These are phyloP conservation scores for Amphimedon queenslandica DNA, from an alignment of 37 sponge, comb jelly and placozoan species.

Conservation along the genomic window DNA sequence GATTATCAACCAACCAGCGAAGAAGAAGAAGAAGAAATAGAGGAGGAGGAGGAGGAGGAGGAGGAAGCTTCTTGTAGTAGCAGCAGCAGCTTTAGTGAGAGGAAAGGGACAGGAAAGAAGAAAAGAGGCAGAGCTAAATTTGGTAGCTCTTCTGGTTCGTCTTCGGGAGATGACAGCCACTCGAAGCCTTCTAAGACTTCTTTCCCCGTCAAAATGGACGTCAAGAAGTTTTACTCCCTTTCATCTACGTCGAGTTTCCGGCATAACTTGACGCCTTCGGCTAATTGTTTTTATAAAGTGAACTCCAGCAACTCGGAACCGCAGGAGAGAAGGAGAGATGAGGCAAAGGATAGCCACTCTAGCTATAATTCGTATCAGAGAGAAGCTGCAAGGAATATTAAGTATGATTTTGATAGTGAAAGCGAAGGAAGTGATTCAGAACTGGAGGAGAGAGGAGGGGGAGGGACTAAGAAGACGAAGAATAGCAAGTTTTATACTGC, in stretches of 20 bases:
- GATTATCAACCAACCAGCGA: neutral
- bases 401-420: neutral
- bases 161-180: neutral
- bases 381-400: conserved; percentile 3
- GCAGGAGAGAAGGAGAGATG: too few relatives aligned
- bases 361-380: too few relatives aligned
- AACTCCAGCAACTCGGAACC: too few relatives aligned
- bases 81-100: neutral
- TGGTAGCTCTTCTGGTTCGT: neutral
- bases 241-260: neutral
- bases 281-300: conserved; percentile 1
- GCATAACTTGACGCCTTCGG: neutral
- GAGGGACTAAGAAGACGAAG: too few relatives aligned
- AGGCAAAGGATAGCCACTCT: neutral
- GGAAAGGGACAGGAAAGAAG: neutral
- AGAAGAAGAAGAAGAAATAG: neutral
- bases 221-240: neutral
- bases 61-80: too few relatives aligned
- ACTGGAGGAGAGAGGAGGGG: neutral
- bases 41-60: neutral
- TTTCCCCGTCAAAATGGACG: conserved; percentile 9
- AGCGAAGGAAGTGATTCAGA: neutral
- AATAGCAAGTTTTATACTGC: too few relatives aligned
- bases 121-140: neutral
- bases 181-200: neutral